These are phyloP conservation scores for Lycia hirtaria DNA, from an alignment of 2,888 invertebrate species.

Conservation along the genomic window DNA sequence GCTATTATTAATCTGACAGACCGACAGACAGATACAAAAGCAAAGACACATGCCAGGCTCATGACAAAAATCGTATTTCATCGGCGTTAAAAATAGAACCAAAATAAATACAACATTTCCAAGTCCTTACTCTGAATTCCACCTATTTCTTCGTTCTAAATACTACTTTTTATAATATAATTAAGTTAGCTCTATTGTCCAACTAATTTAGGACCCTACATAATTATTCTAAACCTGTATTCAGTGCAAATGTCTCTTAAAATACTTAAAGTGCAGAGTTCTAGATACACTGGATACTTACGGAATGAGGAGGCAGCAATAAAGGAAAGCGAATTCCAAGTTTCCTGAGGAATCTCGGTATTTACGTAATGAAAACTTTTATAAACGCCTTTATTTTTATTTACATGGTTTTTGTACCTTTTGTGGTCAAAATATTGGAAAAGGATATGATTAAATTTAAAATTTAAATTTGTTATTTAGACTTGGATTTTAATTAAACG, in stretches of 20 bases:
- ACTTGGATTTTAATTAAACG: too few relatives aligned
- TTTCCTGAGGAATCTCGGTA: slow-evolving; percentile 46
- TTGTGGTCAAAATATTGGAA: too few relatives aligned
- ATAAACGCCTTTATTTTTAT: background rate
- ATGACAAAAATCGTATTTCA: too few relatives aligned
- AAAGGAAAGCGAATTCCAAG: slow-evolving; percentile 44
- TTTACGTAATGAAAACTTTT: slow-evolving; percentile 35
- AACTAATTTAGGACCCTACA: slow-evolving; percentile 9
- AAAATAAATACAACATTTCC: too few relatives aligned
- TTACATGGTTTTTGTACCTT: background rate
- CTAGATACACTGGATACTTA: slow-evolving; percentile 8
- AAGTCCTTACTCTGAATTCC: background rate
- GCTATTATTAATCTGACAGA: too few relatives aligned
- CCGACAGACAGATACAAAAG: background rate
- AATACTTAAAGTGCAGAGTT: slow-evolving; percentile 4
- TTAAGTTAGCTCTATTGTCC: slow-evolving; percentile 2
- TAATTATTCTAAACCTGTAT: slow-evolving; percentile 9
- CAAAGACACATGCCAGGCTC: background rate
- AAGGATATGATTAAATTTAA: too few relatives aligned
- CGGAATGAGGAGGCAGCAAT: slow-evolving; percentile 34
- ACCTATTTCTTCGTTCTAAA: slow-evolving; percentile 7
- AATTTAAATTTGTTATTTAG: too few relatives aligned
- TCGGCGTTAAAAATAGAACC: too few relatives aligned
- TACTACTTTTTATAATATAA: slow-evolving; percentile 6
- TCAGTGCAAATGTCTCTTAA: background rate